A percentile compares a stretch with the other conserved stretches of the same genome.
Conservation (phyloP, 2,113 vertebrate genomes). For the Forbesichthys papilliferus region DNA sequence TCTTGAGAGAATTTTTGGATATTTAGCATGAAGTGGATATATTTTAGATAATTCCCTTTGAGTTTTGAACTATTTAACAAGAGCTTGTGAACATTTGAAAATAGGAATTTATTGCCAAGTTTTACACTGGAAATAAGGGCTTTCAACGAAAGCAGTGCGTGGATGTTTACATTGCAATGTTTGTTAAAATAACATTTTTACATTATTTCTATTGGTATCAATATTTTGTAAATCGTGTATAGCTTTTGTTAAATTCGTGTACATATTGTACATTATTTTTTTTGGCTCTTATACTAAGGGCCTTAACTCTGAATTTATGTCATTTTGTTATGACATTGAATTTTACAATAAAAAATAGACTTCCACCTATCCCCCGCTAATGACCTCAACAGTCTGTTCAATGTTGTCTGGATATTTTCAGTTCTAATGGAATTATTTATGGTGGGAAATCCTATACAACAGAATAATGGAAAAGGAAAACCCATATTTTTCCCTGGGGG, state of each 20-base stretch:
- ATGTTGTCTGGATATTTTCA: slow-evolving; percentile 1
- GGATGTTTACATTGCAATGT: slow-evolving; percentile 74
- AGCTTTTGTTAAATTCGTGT: slow-evolving; percentile 62
- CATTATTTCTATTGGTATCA: slow-evolving; percentile 47
- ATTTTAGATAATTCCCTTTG: not conserved
- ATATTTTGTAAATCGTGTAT: slow-evolving; percentile 63
- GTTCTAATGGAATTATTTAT: not conserved
- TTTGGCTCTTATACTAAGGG: slow-evolving; percentile 73
- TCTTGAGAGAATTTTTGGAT: slow-evolving; percentile 11
- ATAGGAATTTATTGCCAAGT: slow-evolving; percentile 20
- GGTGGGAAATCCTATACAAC: not conserved
- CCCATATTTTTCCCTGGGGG: slow-evolving; percentile 2
- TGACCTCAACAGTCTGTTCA: not conserved
- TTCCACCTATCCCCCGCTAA: slow-evolving; percentile 34
- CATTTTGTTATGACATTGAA: slow-evolving; percentile 61
- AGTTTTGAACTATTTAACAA: slow-evolving; percentile 18
- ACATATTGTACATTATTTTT: slow-evolving; percentile 64
- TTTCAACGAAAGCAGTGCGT: slow-evolving; percentile 51
- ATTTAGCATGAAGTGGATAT: not conserved
- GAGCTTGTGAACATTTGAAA: slow-evolving; percentile 18
- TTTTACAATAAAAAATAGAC: slow-evolving; percentile 35
- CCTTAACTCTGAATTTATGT: slow-evolving; percentile 52
- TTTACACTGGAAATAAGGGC: slow-evolving; percentile 20
- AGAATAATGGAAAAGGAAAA: slow-evolving; percentile 1
- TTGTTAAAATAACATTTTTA: slow-evolving; percentile 57